phyloP scores from a whole-genome alignment of 2,888 invertebrate genomes.

The Drosophila robusta region DNA sequence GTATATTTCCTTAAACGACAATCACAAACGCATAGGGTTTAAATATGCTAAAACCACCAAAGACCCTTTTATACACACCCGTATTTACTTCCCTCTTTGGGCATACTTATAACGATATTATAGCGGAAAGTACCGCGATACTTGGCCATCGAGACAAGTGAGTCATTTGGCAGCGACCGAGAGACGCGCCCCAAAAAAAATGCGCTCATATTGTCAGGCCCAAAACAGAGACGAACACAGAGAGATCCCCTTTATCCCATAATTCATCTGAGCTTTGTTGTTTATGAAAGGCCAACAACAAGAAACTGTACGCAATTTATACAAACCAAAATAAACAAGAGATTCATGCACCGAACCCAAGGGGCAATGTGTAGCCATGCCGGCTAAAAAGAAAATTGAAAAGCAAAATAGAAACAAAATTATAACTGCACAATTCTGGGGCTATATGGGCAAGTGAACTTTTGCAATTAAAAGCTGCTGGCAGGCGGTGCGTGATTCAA shows the following conservation, averaged over 20 bases:
- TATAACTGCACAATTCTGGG: conserved; percentile 46
- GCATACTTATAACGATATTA: conserved; percentile 28
- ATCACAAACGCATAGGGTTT: conserved; percentile 18
- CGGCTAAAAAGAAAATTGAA: conserved; percentile 31
- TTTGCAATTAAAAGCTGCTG: conserved; percentile 64
- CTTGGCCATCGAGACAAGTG: conserved; percentile 39
- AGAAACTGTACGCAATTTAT: conserved; percentile 46
- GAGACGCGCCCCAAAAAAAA: conserved; percentile 40
- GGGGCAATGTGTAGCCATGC: conserved; percentile 42
- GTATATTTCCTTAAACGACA: conserved; percentile 3
- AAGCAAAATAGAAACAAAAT: conserved; percentile 38
- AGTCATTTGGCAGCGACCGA: conserved; percentile 42
- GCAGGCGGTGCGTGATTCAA: conserved; percentile 44
- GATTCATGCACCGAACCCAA: not conserved
- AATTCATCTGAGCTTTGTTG: conserved; percentile 62
- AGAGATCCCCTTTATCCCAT: conserved; percentile 46
- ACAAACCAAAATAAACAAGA: conserved; percentile 64
- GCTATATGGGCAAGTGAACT: conserved; percentile 49
- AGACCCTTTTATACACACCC: conserved; percentile 2
- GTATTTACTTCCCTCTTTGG: conserved; percentile 24
- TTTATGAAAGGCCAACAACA: conserved; percentile 58
- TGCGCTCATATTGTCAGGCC: conserved; percentile 34
- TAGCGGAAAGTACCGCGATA: conserved; percentile 37
- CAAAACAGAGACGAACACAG: conserved; percentile 3
- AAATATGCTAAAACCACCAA: conserved; percentile 15